Conservation (phyloP, 2,113 vertebrate species). For the Sterrhoptilus dennistouni region DNA sequence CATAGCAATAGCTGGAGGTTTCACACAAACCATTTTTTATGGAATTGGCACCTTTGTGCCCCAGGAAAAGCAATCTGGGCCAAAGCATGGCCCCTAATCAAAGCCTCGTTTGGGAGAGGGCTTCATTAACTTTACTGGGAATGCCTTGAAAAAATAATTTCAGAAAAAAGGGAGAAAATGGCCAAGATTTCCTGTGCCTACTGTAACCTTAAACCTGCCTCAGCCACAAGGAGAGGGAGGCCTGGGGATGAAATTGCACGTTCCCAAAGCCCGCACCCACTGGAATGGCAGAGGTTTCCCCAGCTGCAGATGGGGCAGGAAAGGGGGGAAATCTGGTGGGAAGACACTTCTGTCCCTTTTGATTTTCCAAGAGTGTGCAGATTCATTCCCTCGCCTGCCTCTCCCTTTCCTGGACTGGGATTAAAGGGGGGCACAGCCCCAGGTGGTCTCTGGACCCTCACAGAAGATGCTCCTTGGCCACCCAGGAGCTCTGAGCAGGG, state of each 20-base stretch:
- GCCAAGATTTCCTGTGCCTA: conserved; percentile 58
- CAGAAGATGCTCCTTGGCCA: background rate
- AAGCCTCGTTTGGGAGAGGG: background rate
- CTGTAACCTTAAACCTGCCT: conserved; percentile 64
- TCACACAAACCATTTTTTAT: background rate
- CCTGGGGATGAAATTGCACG: conserved; percentile 65
- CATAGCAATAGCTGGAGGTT: background rate
- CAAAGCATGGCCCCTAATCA: conserved; percentile 5
- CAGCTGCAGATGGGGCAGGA: conserved; percentile 36
- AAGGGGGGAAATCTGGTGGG: background rate
- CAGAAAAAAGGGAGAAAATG: conserved; percentile 39
- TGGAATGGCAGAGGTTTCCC: conserved; percentile 12
- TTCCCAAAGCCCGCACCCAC: conserved; percentile 14
- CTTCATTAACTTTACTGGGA: conserved; percentile 47
- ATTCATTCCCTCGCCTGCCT: background rate
- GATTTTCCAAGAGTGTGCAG: background rate
- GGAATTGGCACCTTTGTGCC: conserved; percentile 35
- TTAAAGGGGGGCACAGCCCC: background rate
- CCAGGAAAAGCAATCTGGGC: conserved; percentile 4
- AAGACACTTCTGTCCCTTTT: conserved; percentile 2
- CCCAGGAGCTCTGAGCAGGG: background rate
- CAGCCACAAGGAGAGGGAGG: conserved; percentile 54
- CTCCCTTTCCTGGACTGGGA: background rate
- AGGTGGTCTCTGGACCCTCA: background rate
- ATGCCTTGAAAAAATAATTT: conserved; percentile 35